These are phyloP conservation scores for Cynocephalus volans DNA, from an alignment of 2,113 vertebrate genomes.

Conservation along the genomic window DNA sequence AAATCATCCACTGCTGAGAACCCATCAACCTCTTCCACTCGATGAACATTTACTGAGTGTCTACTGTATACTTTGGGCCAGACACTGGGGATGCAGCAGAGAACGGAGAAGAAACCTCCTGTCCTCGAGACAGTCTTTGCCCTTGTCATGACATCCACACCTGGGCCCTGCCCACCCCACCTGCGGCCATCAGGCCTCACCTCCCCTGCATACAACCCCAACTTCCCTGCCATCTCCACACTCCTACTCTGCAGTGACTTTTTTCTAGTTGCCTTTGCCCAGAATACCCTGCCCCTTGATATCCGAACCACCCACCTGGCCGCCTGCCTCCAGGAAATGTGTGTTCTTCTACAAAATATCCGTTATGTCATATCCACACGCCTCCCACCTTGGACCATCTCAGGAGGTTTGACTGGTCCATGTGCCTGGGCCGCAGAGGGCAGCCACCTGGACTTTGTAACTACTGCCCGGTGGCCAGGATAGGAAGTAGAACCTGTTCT, in stretches of 20 bases:
- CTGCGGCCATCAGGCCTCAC: background rate
- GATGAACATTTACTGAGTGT: background rate
- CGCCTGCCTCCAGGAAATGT: background rate
- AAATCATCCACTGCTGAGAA: background rate
- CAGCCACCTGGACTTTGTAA: background rate
- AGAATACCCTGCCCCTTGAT: too few species aligned
- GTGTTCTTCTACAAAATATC: background rate
- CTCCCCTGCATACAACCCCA: too few species aligned
- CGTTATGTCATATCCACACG: accelerated
- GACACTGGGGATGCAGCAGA: too few species aligned
- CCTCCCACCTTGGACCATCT: background rate
- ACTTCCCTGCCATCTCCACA: background rate
- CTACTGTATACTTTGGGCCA: background rate
- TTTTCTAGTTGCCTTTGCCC: background rate
- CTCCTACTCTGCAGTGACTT: background rate
- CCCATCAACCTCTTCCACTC: background rate
- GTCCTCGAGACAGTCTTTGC: background rate
- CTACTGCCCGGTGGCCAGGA: slow-evolving; percentile 47
- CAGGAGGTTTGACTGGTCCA: background rate
- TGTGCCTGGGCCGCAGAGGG: accelerated
- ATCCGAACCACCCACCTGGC: accelerated
- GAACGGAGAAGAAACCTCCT: background rate
- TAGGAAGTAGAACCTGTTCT: background rate
- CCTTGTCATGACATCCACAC: accelerated
- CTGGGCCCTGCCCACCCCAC: background rate